Evolutionary conservation across 1,140 invertebrate genomes (phyloP), one percentile per base, ranked within the genome.

Genomic region (Samia ricini): DNA sequence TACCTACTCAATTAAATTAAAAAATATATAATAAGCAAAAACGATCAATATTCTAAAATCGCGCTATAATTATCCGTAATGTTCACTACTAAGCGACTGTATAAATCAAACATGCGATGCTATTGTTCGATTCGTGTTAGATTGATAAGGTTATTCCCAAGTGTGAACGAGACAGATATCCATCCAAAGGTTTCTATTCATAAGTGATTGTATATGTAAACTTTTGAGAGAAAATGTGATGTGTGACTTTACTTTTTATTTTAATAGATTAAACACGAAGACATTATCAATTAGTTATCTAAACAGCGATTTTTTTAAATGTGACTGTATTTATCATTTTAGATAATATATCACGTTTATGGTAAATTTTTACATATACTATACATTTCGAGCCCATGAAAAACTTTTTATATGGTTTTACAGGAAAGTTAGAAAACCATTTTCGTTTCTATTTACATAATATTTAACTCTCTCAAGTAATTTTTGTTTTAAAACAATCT

Each of bases 101-200:
- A 89, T 90, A 90, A 90, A 89, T 90, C 88, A 89, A 88, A 89
- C 83, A 89, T 83, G 85, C 83, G 83, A 85, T 78, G 79, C 85
- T 89, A 86, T 88, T 88, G 85, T 90, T 89, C 86, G 86, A 89
- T 88, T 90, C 86, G 81, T 76, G 84, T 85, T 85, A 88, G 88
- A 90, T 90, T 90, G 88, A 90, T 90, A 85, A 88, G 84, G 77
- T 84, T 81, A 83, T 84, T 80, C 84, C 77, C 78, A 74, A 85
- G 88, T 88, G 88, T 86, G 83, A 90, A 86, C 71, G 88, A 80
- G 85, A 90, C 72, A 80, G 85, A 82, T 83, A 83, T 79, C 69
- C 72, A 79, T 86, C 79, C 69, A 80, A 71, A 62, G 71, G 76
- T 81, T 82, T 78, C 80, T 77, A 69, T 75, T 84, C 72, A 70